These are phyloP conservation scores for Hydractinia echinata DNA, from an alignment of 30 jellyfish, hydroid and myxozoan species.

Conservation along the genomic window DNA sequence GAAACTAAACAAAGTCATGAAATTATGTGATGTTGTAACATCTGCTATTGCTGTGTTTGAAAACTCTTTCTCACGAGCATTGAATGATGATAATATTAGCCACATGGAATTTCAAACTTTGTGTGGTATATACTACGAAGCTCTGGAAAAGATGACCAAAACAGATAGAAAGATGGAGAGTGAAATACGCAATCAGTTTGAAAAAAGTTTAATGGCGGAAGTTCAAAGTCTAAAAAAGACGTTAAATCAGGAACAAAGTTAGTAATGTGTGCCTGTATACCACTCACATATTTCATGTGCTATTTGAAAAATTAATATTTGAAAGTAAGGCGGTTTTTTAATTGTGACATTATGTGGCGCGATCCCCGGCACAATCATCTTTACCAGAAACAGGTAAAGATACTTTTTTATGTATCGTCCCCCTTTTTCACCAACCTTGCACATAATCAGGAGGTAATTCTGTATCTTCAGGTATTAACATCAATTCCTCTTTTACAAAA, in stretches of 20 bases:
- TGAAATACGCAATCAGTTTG: not conserved
- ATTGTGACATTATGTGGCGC: too few relatives aligned
- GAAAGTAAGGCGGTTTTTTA: too few relatives aligned
- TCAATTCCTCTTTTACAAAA: too few relatives aligned
- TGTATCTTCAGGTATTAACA: too few relatives aligned
- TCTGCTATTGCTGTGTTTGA: constrained; percentile 1
- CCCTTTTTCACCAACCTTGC: too few relatives aligned
- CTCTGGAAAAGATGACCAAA: not conserved
- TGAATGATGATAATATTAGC: not conserved
- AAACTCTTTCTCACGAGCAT: not conserved
- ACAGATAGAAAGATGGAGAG: constrained; percentile 1
- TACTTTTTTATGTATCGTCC: too few relatives aligned
- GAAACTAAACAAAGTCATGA: constrained; percentile 5
- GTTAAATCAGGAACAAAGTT: not conserved
- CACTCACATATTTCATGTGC: not conserved
- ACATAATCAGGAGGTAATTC: too few relatives aligned
- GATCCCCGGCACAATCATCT: too few relatives aligned
- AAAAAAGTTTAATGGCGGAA: not conserved
- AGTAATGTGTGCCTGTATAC: not conserved
- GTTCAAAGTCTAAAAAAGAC: not conserved
- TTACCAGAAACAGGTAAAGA: too few relatives aligned
- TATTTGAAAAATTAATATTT: too few relatives aligned
- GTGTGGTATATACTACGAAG: not conserved
- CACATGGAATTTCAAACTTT: not conserved
- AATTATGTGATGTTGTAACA: not conserved